A percentile compares a stretch with the other conserved stretches of the same genome.
These are phyloP conservation scores for Conopomorpha cramerella DNA, from an alignment of 1,140 invertebrate genomes.

Conservation along the genomic window DNA sequence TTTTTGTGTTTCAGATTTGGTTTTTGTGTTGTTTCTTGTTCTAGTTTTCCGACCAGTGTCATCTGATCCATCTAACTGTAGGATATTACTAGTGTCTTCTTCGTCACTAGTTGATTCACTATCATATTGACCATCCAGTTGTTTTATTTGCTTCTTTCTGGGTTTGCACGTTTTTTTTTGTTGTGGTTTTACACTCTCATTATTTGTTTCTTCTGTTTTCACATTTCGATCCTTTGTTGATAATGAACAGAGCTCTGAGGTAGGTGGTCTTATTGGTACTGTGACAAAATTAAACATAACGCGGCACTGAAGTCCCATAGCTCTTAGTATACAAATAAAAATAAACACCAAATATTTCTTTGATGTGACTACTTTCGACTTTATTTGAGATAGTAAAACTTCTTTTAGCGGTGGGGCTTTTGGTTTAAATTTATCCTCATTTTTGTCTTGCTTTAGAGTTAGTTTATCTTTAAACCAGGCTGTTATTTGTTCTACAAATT, in stretches of 20 bases:
- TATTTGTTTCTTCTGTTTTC: slow-evolving; percentile 14
- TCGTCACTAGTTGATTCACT: slow-evolving; percentile 8
- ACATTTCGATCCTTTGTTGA: slow-evolving; percentile 49
- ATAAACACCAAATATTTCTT: slow-evolving; percentile 74
- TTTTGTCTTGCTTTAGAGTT: slow-evolving; percentile 56
- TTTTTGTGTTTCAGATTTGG: slow-evolving; percentile 9
- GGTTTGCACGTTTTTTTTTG: slow-evolving; percentile 15
- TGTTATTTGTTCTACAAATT: slow-evolving; percentile 76
- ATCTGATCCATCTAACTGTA: slow-evolving; percentile 37
- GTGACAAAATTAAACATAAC: slow-evolving; percentile 73
- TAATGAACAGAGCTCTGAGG: slow-evolving; percentile 63
- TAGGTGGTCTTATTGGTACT: slow-evolving; percentile 65
- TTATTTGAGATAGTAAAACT: slow-evolving; percentile 64
- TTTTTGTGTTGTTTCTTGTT: slow-evolving; percentile 14
- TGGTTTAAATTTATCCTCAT: slow-evolving; percentile 42
- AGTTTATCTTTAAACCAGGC: slow-evolving; percentile 76
- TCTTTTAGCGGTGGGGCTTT: slow-evolving; percentile 49
- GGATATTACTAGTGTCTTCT: slow-evolving; percentile 21
- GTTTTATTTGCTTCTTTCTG: slow-evolving; percentile 21
- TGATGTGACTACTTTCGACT: slow-evolving; percentile 64
- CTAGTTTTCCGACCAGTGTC: slow-evolving; percentile 15
- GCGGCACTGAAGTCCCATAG: slow-evolving; percentile 79
- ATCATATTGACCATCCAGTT: slow-evolving; percentile 64
- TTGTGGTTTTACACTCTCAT: slow-evolving; percentile 13
- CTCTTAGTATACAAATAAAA: slow-evolving; percentile 75